Conservation (phyloP, 2,888 invertebrate genomes). For the Dendrolimus houi region DNA sequence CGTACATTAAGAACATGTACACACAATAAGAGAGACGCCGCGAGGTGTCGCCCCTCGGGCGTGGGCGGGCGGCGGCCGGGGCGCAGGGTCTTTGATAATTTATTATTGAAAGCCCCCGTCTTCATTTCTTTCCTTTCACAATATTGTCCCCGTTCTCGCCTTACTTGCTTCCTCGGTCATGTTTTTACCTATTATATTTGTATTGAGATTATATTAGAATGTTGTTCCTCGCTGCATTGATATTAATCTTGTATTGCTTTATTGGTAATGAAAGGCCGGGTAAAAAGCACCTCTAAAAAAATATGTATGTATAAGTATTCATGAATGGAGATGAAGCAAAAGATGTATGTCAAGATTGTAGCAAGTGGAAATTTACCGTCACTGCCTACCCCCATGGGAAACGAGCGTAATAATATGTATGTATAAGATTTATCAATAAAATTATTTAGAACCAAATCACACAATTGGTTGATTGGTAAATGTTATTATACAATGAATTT, state of each 20-base stretch:
- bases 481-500: too few species aligned
- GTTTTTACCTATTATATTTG: slow-evolving; percentile 10
- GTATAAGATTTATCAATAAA: too few species aligned
- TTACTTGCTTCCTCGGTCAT: slow-evolving; percentile 38
- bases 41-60: slow-evolving; percentile 41
- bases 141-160: slow-evolving; percentile 47
- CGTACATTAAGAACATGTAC: slow-evolving; percentile 35
- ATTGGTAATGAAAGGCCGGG: too few species aligned
- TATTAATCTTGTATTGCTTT: neutral
- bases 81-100: slow-evolving; percentile 46
- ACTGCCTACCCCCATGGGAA: too few species aligned
- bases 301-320: too few species aligned
- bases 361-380: too few species aligned
- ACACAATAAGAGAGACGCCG: slow-evolving; percentile 54
- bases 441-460: too few species aligned
- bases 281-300: too few species aligned
- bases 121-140: slow-evolving; percentile 54
- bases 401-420: too few species aligned
- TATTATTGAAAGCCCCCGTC: slow-evolving; percentile 59
- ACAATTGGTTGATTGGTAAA: too few species aligned
- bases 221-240: neutral
- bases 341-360: too few species aligned
- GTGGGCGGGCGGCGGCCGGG: neutral
- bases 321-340: too few species aligned
- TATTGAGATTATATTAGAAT: slow-evolving; percentile 9